Evolutionary conservation across 2,113 vertebrate species (phyloP), one percentile per base, ranked within the genome.

Genomic region (Microtus ochrogaster): DNA sequence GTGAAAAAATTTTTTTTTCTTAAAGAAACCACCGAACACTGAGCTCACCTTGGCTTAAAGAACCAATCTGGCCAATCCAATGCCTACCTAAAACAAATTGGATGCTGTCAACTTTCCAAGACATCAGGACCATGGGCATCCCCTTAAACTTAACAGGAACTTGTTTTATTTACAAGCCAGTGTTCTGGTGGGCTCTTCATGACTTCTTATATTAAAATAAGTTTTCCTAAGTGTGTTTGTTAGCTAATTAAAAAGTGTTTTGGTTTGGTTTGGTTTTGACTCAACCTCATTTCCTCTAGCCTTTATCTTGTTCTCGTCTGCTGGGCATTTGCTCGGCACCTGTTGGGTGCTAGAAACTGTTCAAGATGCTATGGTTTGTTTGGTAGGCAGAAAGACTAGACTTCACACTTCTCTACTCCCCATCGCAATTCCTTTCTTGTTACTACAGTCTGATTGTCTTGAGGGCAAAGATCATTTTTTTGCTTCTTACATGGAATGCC

Each of bases 171-270:
- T 82, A 90, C 22, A 96, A 94, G 63, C 16, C 63, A 79, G 26
- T 89, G 61, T 55, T 89, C 91, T 97, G 82, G 76, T 88, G 93
- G 91, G 91, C 83, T 95, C 84, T 49, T 97, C 11, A 33, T 88
- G 41, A 78, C 63, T 76, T 90, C 82, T 91, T 96, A 94, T 28
- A 86, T 92, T 94, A 94, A 95, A 92, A 55, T 77, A 76, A 85
- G 72, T 94, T 96, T 68, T 90, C 63, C 65, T 90, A 47, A 84
- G 65, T 90, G 78, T 86, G 70, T 91, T 93, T 33, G 85, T 77
- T 70, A 39, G 19, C 68, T 92, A 93, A 90, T 93, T 94, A 92
- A 89, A 90, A 96, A 87, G 65, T 36, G 44, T 47, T 87, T 86
- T 36, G 5, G 17, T 58, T 58, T 58, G 17, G 19, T 58, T 58